Conservation (phyloP, 2,113 vertebrate genomes). For the human (Homo sapiens) region GRCh38 chr1:76621001-76621500, state of each 20-base stretch:
- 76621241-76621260: not conserved
- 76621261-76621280: not conserved
- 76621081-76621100: constrained; percentile 71
- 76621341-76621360: constrained; percentile 35
- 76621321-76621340: constrained; percentile 8
- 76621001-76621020: constrained; percentile 70
- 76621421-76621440: not conserved
- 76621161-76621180: constrained; percentile 44
- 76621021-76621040: constrained; percentile 72
- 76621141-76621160: constrained; percentile 37
- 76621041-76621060: constrained; percentile 79
- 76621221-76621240: not conserved
- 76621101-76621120: constrained; percentile 59
- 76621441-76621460: constrained; percentile 17
- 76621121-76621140: constrained; percentile 68
- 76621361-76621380: not conserved
- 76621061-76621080: constrained; percentile 76
- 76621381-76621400: constrained; percentile 27
- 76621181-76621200: constrained; percentile 47
- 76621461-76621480: constrained; percentile 10
- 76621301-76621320: constrained; percentile 20
- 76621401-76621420: constrained; percentile 39
- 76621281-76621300: not conserved
- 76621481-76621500: not conserved
- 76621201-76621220: not conserved